phyloP scores from a whole-genome alignment of 2,113 vertebrate species.

The Hippocampus guttulatus region DNA sequence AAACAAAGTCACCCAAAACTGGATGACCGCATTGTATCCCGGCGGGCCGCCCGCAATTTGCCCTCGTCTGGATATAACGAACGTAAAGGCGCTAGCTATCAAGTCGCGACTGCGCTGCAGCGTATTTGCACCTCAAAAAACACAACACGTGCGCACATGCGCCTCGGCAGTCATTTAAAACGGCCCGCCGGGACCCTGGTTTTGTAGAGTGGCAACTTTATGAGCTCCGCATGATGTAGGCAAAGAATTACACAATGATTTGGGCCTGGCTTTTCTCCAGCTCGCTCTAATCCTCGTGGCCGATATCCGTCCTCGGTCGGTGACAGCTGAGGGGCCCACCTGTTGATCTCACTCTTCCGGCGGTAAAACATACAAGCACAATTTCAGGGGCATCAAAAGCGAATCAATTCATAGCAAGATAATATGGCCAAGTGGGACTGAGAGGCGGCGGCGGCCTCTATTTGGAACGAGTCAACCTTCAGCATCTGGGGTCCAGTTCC shows the following conservation, averaged over 20 bases:
- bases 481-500: too few species aligned
- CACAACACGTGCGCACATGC: background rate
- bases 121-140: background rate
- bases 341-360: constrained; percentile 1
- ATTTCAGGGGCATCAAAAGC: too few species aligned
- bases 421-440: too few species aligned
- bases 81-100: background rate
- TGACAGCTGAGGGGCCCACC: background rate
- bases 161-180: background rate
- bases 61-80: background rate
- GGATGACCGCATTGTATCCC: background rate
- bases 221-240: constrained; percentile 36
- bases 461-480: too few species aligned
- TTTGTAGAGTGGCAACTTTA: constrained; percentile 50
- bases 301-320: background rate
- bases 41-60: background rate
- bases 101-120: background rate
- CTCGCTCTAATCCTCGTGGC: constrained; percentile 19
- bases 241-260: constrained; percentile 25
- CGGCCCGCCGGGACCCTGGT: background rate
- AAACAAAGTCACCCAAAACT: background rate
- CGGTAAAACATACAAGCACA: too few species aligned
- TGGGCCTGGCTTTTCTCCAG: background rate
- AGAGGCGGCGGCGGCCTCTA: too few species aligned
- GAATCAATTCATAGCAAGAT: too few species aligned